Evolutionary conservation across 1,140 invertebrate genomes (phyloP).

Genomic region (Trissolcus basalis): DNA sequence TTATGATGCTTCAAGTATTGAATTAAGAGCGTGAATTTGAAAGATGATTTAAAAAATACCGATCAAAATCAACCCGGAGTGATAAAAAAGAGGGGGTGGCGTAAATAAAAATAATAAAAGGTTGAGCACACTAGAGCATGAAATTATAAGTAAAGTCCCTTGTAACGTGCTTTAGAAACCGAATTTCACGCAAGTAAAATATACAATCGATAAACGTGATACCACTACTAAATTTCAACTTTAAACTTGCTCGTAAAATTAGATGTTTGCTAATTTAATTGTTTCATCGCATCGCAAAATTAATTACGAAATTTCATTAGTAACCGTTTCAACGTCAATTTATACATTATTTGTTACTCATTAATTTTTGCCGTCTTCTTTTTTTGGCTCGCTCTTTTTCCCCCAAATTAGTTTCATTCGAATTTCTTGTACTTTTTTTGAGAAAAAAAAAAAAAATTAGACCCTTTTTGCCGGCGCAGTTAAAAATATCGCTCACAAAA

Average conservation of each 20-base stretch:
- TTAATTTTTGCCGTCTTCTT: background rate
- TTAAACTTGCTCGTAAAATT: constrained; percentile 7
- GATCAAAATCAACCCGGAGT: background rate
- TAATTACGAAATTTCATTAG: too few relatives aligned
- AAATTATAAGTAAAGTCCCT: constrained; percentile 22
- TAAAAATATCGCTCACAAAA: constrained; percentile 16
- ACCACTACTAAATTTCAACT: constrained; percentile 11
- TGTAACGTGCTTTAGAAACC: constrained; percentile 17
- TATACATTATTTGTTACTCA: too few relatives aligned
- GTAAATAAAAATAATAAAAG: constrained; percentile 13
- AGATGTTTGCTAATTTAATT: background rate
- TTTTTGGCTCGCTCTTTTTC: constrained; percentile 2
- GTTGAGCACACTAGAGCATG: constrained; percentile 6
- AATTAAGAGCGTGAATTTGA: background rate
- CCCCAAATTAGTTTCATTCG: background rate
- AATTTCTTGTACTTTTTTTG: too few relatives aligned
- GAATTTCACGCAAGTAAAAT: constrained; percentile 29
- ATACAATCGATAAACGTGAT: constrained; percentile 38
- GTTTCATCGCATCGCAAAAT: too few relatives aligned
- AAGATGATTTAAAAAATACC: background rate
- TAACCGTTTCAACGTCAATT: too few relatives aligned
- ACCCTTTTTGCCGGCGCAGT: constrained; percentile 7
- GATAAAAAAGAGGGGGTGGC: background rate
- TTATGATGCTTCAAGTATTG: background rate
- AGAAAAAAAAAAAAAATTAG: too few relatives aligned